Conservation (phyloP, 2,888 invertebrate species). For the Nomada goodeniana region DNA sequence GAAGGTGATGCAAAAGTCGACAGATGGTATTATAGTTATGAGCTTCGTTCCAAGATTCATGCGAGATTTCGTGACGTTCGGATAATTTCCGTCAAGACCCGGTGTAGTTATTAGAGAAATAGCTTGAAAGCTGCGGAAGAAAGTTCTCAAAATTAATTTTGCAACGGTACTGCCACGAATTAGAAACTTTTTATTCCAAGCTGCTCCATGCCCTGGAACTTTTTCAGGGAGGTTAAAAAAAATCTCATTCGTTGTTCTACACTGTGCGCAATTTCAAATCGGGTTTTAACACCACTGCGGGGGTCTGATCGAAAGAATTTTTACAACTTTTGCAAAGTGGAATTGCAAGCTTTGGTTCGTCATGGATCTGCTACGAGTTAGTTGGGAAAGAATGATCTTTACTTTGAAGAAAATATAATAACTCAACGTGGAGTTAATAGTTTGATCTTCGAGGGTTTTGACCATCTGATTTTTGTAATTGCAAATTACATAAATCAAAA, state of each 20-base stretch:
- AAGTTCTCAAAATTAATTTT: constrained; percentile 24
- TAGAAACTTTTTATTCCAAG: background rate
- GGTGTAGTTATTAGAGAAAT: background rate
- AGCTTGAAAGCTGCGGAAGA: background rate
- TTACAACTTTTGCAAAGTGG: background rate
- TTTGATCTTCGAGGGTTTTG: too few relatives aligned
- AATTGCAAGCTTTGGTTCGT: background rate
- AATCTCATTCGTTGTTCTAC: background rate
- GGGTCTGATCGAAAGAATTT: background rate
- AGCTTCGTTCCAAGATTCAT: background rate
- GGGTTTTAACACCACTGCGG: background rate
- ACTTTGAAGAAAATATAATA: too few relatives aligned
- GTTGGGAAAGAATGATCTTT: too few relatives aligned
- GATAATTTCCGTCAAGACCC: background rate
- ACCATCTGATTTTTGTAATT: too few relatives aligned
- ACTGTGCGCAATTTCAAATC: background rate
- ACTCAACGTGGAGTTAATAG: too few relatives aligned
- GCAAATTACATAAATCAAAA: too few relatives aligned
- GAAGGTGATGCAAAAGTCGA: background rate
- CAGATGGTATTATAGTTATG: background rate
- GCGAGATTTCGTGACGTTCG: background rate
- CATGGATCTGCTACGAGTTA: too few relatives aligned
- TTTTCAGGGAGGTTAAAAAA: constrained; percentile 11
- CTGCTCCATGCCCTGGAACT: background rate
- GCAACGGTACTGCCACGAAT: constrained; percentile 1